Percentiles rank a stretch among this genome's conserved stretches.
Evolutionary conservation across 2,113 vertebrate species (phyloP).

Genomic region (Platycercus adscitus): DNA sequence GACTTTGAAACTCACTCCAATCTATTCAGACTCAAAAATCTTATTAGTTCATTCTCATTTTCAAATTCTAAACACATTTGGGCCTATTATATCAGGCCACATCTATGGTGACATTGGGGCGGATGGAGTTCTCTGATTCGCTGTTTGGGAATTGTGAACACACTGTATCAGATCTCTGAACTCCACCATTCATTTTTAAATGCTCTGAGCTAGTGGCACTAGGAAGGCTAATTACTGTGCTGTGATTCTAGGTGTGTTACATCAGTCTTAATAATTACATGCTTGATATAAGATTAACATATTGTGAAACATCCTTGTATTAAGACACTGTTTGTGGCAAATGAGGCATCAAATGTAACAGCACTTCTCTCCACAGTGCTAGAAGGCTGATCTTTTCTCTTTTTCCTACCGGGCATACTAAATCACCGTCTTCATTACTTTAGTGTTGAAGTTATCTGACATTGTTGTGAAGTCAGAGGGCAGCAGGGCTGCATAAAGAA

Average conservation of each 20-base stretch:
- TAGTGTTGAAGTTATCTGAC: not conserved
- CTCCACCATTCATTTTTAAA: not conserved
- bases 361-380: not conserved
- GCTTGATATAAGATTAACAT: not conserved
- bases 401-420: not conserved
- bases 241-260: not conserved
- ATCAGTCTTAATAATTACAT: not conserved
- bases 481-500: not conserved
- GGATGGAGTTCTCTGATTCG: not conserved
- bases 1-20: not conserved
- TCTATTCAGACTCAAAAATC: not conserved
- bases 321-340: not conserved
- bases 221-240: not conserved
- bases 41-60: not conserved
- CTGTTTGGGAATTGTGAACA: not conserved
- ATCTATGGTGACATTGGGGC: not conserved
- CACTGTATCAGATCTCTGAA: not conserved
- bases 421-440: not conserved
- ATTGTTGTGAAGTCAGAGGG: not conserved
- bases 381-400: not conserved
- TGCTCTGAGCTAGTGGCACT: not conserved
- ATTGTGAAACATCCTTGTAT: not conserved
- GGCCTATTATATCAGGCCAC: not conserved
- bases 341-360: not conserved
- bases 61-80: not conserved